phyloP scores from a whole-genome alignment of 2,888 invertebrate species.

The Drosophila nigritarsus region DNA sequence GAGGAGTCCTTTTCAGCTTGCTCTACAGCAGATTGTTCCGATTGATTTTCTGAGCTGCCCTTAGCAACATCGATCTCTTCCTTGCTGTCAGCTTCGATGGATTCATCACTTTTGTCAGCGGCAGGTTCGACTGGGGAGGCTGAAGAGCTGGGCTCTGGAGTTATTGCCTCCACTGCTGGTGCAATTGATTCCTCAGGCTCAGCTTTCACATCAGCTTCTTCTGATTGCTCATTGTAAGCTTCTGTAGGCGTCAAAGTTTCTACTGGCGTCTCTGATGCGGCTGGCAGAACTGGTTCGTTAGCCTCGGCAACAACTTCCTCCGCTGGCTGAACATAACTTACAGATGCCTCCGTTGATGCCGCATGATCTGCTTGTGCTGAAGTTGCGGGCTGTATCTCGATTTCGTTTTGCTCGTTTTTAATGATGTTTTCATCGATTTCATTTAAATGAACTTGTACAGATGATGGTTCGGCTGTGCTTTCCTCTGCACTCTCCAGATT shows the following conservation, averaged over 20 bases:
- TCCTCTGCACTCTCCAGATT: conserved; percentile 2
- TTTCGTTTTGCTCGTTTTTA: conserved; percentile 34
- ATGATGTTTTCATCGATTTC: conserved; percentile 48
- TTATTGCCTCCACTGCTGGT: not conserved
- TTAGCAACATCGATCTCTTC: conserved; percentile 21
- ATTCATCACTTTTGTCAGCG: conserved; percentile 9
- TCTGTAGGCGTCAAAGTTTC: conserved; percentile 30
- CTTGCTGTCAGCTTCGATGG: conserved; percentile 19
- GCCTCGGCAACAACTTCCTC: conserved; percentile 15
- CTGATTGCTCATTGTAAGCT: conserved; percentile 5
- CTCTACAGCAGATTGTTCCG: conserved; percentile 15
- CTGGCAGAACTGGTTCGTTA: conserved; percentile 22
- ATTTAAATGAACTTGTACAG: conserved; percentile 16
- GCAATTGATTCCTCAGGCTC: conserved; percentile 11
- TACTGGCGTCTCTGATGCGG: conserved; percentile 5
- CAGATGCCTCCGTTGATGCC: conserved; percentile 31
- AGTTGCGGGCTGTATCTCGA: not conserved
- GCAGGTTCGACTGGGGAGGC: conserved; percentile 14
- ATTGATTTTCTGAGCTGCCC: conserved; percentile 8
- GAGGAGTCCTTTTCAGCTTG: conserved; percentile 48
- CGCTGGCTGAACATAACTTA: conserved; percentile 6
- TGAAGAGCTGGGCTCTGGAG: conserved; percentile 23
- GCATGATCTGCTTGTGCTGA: conserved; percentile 12
- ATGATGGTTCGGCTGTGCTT: conserved; percentile 8
- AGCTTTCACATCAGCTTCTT: conserved; percentile 9